phyloP scores from a whole-genome alignment of 2,797 vertebrate species.

The Trichosurus vulpecula region DNA sequence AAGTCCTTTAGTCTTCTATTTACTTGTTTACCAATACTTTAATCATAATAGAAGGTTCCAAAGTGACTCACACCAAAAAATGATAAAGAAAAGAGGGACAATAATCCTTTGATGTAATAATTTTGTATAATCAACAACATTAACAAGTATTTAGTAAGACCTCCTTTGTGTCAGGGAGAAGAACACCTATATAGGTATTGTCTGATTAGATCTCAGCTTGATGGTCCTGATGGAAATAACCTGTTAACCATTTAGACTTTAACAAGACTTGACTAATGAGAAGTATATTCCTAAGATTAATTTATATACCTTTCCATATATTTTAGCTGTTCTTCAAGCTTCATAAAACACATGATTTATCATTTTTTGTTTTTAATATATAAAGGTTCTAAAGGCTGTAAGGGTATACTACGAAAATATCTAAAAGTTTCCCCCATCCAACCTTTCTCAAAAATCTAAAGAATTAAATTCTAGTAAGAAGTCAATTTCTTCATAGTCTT shows the following conservation, averaged over 20 bases:
- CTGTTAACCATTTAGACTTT: not conserved
- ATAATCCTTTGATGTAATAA: slow-evolving; percentile 25
- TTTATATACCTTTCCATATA: not conserved
- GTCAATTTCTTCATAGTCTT: not conserved
- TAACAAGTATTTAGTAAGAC: not conserved
- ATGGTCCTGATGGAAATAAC: not conserved
- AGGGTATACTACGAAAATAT: not conserved
- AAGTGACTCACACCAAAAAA: slow-evolving; percentile 30
- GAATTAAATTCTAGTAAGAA: not conserved
- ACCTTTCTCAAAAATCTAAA: slow-evolving; percentile 27
- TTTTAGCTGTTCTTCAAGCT: not conserved
- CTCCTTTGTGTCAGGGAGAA: not conserved
- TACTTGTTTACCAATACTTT: not conserved
- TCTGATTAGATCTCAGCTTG: not conserved
- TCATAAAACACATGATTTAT: not conserved
- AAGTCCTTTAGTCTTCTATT: not conserved
- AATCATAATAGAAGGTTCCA: not conserved
- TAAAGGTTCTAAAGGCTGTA: not conserved
- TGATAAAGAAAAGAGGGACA: slow-evolving; percentile 26
- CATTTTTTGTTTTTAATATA: not conserved
- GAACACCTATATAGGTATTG: not conserved
- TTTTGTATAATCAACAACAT: not conserved
- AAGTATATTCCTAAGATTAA: not conserved
- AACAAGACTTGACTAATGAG: not conserved
- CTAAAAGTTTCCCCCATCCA: not conserved